A percentile compares a stretch with the other conserved stretches of the same genome.
Conservation (phyloP, 2,113 vertebrate species). For the Panthera uncia region DNA sequence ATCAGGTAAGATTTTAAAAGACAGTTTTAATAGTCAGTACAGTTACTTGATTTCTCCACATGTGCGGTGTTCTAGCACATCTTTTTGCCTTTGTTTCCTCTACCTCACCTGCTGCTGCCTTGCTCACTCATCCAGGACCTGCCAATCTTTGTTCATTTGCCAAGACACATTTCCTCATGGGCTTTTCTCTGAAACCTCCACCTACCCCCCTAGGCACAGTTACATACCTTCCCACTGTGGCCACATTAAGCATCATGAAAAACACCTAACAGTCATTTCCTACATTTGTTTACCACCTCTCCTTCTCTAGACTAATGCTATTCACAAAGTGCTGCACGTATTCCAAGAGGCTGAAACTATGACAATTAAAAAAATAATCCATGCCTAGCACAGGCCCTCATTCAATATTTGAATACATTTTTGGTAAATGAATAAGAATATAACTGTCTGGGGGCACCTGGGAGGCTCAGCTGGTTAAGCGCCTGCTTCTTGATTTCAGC, state of each 20-base stretch:
- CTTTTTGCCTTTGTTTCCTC: background rate
- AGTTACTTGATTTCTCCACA: constrained; percentile 12
- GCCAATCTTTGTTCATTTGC: background rate
- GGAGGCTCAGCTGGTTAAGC: too few relatives aligned
- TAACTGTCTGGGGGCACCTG: background rate
- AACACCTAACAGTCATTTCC: background rate
- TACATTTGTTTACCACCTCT: too few relatives aligned
- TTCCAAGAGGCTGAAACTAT: background rate
- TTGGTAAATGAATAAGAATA: background rate
- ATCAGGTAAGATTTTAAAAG: constrained; percentile 14
- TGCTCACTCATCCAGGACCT: background rate
- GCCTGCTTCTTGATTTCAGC: too few relatives aligned
- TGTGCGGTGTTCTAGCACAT: background rate
- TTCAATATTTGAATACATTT: background rate
- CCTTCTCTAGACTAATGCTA: background rate
- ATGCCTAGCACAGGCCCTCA: background rate
- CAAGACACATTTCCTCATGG: background rate
- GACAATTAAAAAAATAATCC: background rate
- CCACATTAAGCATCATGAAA: background rate
- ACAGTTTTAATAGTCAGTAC: background rate
- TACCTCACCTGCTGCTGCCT: fast-evolving
- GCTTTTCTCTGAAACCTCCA: background rate
- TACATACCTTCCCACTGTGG: background rate
- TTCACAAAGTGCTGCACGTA: background rate
- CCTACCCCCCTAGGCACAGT: background rate